Base-by-base conservation (phyloP, 92 coral and sea anemone species). In the Bergia sp. region DNA sequence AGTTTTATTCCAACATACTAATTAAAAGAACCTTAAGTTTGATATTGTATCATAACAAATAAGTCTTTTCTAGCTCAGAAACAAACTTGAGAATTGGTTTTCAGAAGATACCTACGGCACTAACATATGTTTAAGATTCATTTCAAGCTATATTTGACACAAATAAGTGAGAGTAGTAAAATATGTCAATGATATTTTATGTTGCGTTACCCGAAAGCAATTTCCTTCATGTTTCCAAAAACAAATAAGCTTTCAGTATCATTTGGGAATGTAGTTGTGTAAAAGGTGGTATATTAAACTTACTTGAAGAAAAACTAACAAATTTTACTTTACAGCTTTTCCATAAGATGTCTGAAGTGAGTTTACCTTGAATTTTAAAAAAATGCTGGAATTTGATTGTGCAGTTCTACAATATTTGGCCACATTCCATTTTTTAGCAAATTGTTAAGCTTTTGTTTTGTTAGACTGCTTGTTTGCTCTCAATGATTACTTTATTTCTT, bases 1-100 rank as follows among this genome's bases (percentile, higher is more conserved):
- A 97, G 99, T 97, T 58, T 21, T 45, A 7, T 7, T 45, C 2
- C 1, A 57, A 57, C 65, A 57, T 57, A 11, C 20, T 0, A 11
- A 57, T 15, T 66, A 43, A 7, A 55, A 58, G 8, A 4, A 16
- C 12, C 16, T 41, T 64, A 10, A 6, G 38, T 42, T 53, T 13
- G 40, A 10, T 47, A 16, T 69, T 74, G 38, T 42, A 0, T 43
- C 50, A 47, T 61, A 61, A 61, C 7, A 6, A 61, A 61, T 23
- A 16, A 18, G 4, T 0, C 29, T 61, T 61, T 57, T 57, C 21
- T 13, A 20, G 69, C 5, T 61, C 0, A 7, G 29, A 61, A 61
- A 61, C 29, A 13, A 20, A 61, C 69, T 0, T 61, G 0, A 1
- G 21, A 61, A 53, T 1, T 18, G 1, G 21, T 61, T 61, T 61